Percentiles rank a stretch among this genome's conserved stretches.
Conservation (phyloP, 2,797 vertebrate genomes). For the Microhierax caerulescens region DNA sequence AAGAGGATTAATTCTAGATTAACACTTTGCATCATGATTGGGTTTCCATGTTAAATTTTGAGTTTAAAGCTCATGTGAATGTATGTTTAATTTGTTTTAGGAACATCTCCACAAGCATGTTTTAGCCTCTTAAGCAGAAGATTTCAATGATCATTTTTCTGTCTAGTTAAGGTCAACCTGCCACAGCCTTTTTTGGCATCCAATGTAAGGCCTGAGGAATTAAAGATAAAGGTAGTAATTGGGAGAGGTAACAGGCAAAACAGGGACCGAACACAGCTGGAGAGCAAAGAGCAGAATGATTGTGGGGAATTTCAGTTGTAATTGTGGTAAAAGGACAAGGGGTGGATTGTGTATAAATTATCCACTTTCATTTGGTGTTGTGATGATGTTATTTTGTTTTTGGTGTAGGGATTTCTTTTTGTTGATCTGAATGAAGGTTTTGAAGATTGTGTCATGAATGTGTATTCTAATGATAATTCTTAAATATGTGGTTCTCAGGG, state of each 20-base stretch:
- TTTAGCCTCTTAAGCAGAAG: neutral
- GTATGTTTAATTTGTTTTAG: neutral
- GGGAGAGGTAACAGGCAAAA: neutral
- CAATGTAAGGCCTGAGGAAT: neutral
- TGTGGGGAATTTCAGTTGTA: neutral
- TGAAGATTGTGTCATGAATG: neutral
- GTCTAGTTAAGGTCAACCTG: neutral
- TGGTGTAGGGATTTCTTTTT: neutral
- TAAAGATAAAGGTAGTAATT: neutral
- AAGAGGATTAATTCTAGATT: neutral
- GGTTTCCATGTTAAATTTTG: neutral
- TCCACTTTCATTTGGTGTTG: accelerated
- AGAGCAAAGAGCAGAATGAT: neutral
- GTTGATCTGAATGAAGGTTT: neutral
- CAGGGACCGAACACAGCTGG: neutral
- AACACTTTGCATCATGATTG: neutral
- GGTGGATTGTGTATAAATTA: neutral
- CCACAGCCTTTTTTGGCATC: neutral
- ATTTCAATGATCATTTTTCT: neutral
- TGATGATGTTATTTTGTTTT: neutral
- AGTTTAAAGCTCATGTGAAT: neutral
- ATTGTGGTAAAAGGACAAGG: neutral
- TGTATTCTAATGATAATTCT: neutral
- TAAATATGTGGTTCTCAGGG: neutral
- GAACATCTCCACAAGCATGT: neutral